A percentile compares a stretch with the other conserved stretches of the same genome.
These are phyloP conservation scores for Schrankia costaestrigalis DNA, from an alignment of 2,888 invertebrate species.

Conservation along the genomic window DNA sequence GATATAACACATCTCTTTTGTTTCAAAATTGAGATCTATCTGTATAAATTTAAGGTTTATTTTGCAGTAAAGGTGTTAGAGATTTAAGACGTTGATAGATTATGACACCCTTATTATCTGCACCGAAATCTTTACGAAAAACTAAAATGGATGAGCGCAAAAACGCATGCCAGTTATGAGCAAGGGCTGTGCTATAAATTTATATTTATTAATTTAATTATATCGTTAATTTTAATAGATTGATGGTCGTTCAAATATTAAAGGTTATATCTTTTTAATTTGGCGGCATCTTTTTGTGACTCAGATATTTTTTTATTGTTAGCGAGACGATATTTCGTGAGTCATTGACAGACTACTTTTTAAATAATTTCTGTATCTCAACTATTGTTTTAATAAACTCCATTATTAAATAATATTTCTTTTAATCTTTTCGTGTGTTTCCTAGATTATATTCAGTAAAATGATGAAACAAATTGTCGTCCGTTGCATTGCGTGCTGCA, in stretches of 20 bases:
- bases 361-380: not conserved
- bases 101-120: conserved; percentile 59
- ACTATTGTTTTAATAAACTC: not conserved
- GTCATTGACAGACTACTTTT: not conserved
- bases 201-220: conserved; percentile 47
- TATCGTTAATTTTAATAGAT: conserved; percentile 34
- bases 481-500: conserved; percentile 15
- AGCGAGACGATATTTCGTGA: too few species aligned
- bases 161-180: conserved; percentile 52
- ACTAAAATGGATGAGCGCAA: conserved; percentile 72
- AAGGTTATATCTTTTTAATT: conserved; percentile 8
- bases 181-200: conserved; percentile 59
- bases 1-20: not conserved
- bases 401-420: not conserved
- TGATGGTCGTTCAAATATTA: conserved; percentile 17
- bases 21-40: conserved; percentile 15
- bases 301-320: too few species aligned
- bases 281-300: too few species aligned
- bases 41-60: rapidly evolving
- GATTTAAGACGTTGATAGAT: conserved; percentile 21
- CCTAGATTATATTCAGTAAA: too few species aligned
- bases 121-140: conserved; percentile 74
- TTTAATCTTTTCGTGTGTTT: too few species aligned
- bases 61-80: conserved; percentile 7
- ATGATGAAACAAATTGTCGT: conserved; percentile 1